Evolutionary conservation across 2,888 invertebrate species (phyloP).

Genomic region (Oscheius sp.): DNA sequence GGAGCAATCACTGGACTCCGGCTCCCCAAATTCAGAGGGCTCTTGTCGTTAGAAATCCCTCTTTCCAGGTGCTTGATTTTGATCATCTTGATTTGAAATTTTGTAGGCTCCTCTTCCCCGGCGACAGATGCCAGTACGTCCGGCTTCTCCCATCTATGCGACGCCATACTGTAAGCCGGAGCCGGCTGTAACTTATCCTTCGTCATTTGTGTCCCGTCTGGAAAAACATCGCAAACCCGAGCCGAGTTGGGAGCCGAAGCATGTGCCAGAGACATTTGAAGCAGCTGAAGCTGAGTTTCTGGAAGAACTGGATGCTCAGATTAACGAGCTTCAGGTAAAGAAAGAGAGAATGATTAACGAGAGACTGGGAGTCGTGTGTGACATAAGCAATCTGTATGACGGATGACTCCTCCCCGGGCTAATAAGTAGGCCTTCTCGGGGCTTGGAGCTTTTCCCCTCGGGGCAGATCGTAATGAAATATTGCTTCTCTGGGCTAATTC

Average conservation of each 20-base stretch:
- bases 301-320: slow-evolving; percentile 46
- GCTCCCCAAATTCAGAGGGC: background rate
- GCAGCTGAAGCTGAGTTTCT: slow-evolving; percentile 43
- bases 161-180: slow-evolving; percentile 33
- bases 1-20: slow-evolving; percentile 35
- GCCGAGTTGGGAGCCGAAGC: background rate
- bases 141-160: slow-evolving; percentile 26
- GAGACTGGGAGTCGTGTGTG: background rate
- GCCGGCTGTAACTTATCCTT: slow-evolving; percentile 24
- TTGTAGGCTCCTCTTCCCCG: background rate
- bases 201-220: slow-evolving; percentile 12
- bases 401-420: slow-evolving; percentile 22
- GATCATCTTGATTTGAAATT: background rate
- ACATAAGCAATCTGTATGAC: slow-evolving; percentile 26
- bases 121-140: slow-evolving; percentile 4
- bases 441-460: background rate
- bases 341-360: background rate
- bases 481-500: background rate
- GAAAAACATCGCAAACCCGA: background rate
- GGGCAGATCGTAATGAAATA: slow-evolving; percentile 23
- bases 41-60: slow-evolving; percentile 15
- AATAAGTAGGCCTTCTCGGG: background rate
- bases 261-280: slow-evolving; percentile 20
- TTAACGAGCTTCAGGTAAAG: slow-evolving; percentile 47
- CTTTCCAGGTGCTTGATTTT: slow-evolving; percentile 4